Base-by-base conservation (phyloP, 2,113 vertebrate species). In the Pica pica region DNA sequence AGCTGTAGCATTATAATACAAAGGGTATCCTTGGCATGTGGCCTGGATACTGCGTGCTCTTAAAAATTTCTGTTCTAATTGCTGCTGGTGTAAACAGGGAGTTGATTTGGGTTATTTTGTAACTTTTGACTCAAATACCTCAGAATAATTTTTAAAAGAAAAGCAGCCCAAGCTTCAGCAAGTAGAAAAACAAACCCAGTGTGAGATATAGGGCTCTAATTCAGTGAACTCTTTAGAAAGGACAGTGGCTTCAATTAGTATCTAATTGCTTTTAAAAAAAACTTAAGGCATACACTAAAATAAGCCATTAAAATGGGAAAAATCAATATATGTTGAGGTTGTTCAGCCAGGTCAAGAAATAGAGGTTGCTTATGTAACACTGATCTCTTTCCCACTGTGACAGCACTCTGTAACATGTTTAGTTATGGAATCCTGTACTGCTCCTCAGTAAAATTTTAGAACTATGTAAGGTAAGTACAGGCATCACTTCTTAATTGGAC, bases 301-400 rank as follows among this genome's bases (percentile, higher is more conserved):
- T 75, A 94, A 93, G 83, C 69, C 60, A 84, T 96, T 92, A 87
- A 95, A 95, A 92, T 71, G 75, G 60, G 83, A 75, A 83, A 90
- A 92, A 96, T 95, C 91, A 90, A 95, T 96, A 83, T 52, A 86
- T 64, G 73, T 90, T 88, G 88, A 92, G 64, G 64, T 92, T 93
- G 42, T 83, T 92, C 65, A 93, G 92, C 92, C 92, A 93, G 90
- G 88, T 97, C 92, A 95, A 96, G 95, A 84, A 96, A 81, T 50
- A 78, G 88, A 95, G 92, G 83, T 90, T 97, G 76, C 90, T 95
- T 96, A 94, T 93, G 30, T 94, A 96, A 95, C 0, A 0, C 19
- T 69, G 90, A 90, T 93, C 76, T 90, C 64, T 90, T 81, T 77
- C 64, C 60, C 86, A 61, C 83, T 89, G 90, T 90, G 92, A 41